Conservation (phyloP, 2,113 vertebrate species). For the Chionodraco myersi region DNA sequence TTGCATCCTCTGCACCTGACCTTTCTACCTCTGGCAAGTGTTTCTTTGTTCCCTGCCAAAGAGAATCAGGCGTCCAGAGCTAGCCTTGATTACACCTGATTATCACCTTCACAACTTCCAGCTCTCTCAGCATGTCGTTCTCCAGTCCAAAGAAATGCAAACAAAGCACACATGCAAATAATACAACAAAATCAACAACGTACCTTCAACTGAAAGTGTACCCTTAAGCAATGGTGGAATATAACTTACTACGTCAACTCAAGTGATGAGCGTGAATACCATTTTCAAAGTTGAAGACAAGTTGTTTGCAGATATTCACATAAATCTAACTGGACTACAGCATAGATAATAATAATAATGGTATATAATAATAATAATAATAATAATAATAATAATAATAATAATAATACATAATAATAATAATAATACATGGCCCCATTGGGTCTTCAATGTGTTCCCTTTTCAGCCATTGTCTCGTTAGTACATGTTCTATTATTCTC, state of each 20-base stretch:
- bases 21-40: slow-evolving; percentile 29
- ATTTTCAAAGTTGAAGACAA: too few species aligned
- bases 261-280: too few species aligned
- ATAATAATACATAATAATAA: too few species aligned
- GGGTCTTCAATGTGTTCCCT: slow-evolving; percentile 34
- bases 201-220: neutral
- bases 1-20: slow-evolving; percentile 19
- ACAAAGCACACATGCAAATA: neutral
- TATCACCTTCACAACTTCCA: slow-evolving; percentile 38
- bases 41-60: slow-evolving; percentile 21
- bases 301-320: neutral
- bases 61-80: slow-evolving; percentile 10
- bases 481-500: slow-evolving; percentile 31
- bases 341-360: neutral
- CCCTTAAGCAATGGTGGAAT: neutral
- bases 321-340: slow-evolving; percentile 23
- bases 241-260: neutral
- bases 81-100: slow-evolving; percentile 45
- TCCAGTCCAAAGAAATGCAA: neutral
- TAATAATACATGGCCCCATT: slow-evolving; percentile 4
- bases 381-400: too few species aligned
- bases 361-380: too few species aligned
- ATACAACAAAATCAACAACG: neutral
- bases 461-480: slow-evolving; percentile 37
- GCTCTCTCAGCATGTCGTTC: slow-evolving; percentile 8